Evolutionary conservation across 2,797 vertebrate species (phyloP), one percentile per base, ranked within the genome.

Genomic region (Avahi laniger): DNA sequence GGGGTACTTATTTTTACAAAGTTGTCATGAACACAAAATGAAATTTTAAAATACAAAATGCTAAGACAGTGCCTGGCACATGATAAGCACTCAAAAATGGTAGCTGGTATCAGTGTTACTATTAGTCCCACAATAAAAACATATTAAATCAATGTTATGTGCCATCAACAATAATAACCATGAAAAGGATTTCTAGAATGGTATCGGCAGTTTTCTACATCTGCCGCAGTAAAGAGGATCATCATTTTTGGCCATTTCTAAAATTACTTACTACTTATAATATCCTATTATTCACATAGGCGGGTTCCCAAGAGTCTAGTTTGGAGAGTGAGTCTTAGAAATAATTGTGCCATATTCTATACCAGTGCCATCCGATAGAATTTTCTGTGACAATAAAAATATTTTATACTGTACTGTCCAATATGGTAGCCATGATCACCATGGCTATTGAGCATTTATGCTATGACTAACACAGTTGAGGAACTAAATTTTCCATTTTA

Each of bases 1-100:
- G 84, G 65, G 87, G 80, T 83, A 61, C 76, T 95, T 93, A 70
- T 78, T 94, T 89, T 89, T 83, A 79, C 24, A 92, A 80, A 50
- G 38, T 35, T 87, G 35, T 54, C 81, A 61, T 69, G 81, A 94
- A 63, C 50, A 94, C 48, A 95, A 94, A 96, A 78, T 65, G 38
- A 93, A 30, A 81, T 70, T 95, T 91, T 91, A 75, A 93, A 91
- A 52, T 93, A 67, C 43, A 46, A 52, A 91, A 78, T 72, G 35
- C 46, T 87, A 46, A 89, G 41, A 59, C 38, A 78, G n/a, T 76
- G n/a, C 52, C 83, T 85, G 50, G 83, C 63, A 65, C 41, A n/a
- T 81, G 48, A 38, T 93, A 67, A 86, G 30, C 61, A 41, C 59
- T 95, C 46, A 86, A 35, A 93, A 86, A 33, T 38, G 72, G 69